Evolutionary conservation across 1,140 invertebrate species (phyloP), one percentile per base, ranked within the genome.

Genomic region (Orchesella cincta): DNA sequence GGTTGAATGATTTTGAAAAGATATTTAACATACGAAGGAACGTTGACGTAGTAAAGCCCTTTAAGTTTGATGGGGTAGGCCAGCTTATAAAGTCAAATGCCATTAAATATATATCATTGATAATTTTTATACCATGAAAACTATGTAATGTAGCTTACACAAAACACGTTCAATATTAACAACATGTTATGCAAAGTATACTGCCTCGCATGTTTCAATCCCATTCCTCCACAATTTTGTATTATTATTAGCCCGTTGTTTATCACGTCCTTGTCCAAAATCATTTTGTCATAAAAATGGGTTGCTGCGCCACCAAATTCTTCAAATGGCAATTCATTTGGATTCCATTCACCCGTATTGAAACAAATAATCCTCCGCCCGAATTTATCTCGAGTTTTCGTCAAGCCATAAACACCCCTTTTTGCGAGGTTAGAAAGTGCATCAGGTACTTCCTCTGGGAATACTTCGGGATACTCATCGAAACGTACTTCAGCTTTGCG

Each of bases 401-500:
- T 8, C 8, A 67, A 8, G 8, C 62, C 62, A 16, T 31, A 31
- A 2, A 67, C 12, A 14, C 12, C 31, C 2, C 33, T 29, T 33
- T 67, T 33, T 33, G 8, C 26, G 12, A 67, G 12, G 31, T 33
- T 1, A 14, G 2, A 14, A 12, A 67, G 26, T 2, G 8, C 8
- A 12, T 33, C 33, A 12, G 62, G 62, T 29, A 14, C 26, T 29
- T 67, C 62, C 12, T 8, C 2, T 1, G 23, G 8, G n/a, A 67
- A 67, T 33, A 67, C 62, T 67, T 67, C 62, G 12, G 62, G 62
- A 33, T 67, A 67, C 3, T 29, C 31, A 29, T 67, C 12, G 31
- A 67, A 67, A 14, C 62, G 3, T 2, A 67, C 62, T n/a, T 67
- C 62, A 12, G 62, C 62, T 12, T 67, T 12, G 3, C 62, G 23